phyloP scores from a whole-genome alignment of 1,140 invertebrate species.

The Drosophila ogumai region DNA sequence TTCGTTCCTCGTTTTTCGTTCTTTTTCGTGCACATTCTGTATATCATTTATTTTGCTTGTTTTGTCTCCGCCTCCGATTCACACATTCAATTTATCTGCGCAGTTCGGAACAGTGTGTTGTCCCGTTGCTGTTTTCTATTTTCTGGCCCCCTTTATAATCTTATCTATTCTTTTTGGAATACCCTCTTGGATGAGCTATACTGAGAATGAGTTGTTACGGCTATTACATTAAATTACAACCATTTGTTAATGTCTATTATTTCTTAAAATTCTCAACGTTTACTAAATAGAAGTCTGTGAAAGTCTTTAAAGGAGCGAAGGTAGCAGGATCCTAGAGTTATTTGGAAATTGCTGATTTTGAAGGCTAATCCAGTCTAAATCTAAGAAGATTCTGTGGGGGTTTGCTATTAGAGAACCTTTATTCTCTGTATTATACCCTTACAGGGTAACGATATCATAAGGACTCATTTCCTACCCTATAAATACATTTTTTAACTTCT shows the following conservation, averaged over 20 bases:
- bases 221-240: neutral
- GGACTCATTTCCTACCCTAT: too few species aligned
- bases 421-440: neutral
- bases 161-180: conserved; percentile 8
- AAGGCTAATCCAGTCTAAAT: neutral
- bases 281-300: neutral
- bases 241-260: neutral
- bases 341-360: neutral
- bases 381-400: neutral
- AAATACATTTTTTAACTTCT: neutral
- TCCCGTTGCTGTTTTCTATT: neutral
- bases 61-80: conserved; percentile 27
- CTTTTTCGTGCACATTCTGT: conserved; percentile 4
- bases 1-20: conserved; percentile 1
- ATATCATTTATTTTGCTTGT: conserved; percentile 22
- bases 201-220: neutral
- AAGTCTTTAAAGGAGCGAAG: neutral
- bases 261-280: neutral
- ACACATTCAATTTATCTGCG: conserved; percentile 35
- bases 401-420: neutral
- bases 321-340: neutral
- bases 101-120: conserved; percentile 12
- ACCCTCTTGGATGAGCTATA: neutral
- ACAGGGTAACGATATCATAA: too few species aligned
- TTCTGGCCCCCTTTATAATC: conserved; percentile 16